These are phyloP conservation scores for Cotesia congregata DNA, from an alignment of 2,888 invertebrate species.

Conservation along the genomic window DNA sequence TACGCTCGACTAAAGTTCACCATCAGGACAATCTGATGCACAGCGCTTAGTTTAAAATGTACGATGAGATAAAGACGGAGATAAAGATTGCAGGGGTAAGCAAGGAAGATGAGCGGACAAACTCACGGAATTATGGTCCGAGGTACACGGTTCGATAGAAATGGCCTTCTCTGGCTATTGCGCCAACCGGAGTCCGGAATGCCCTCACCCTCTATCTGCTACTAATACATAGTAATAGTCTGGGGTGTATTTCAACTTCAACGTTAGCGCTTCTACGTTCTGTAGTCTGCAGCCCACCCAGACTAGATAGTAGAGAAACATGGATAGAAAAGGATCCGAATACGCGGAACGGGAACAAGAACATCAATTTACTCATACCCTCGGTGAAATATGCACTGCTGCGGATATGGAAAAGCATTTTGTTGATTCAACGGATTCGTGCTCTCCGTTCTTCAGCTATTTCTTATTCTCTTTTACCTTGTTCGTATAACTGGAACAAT, in stretches of 20 bases:
- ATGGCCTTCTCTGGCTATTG: slow-evolving; percentile 35
- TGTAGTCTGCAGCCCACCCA: not conserved
- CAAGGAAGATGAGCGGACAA: slow-evolving; percentile 22
- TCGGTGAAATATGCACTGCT: slow-evolving; percentile 39
- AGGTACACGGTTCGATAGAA: slow-evolving; percentile 39
- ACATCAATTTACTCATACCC: slow-evolving; percentile 34
- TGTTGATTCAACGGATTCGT: slow-evolving; percentile 49
- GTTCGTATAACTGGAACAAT: no score
- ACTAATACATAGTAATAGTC: not conserved
- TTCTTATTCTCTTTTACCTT: not conserved
- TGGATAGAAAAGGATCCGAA: slow-evolving; percentile 25
- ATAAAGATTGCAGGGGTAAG: slow-evolving; percentile 10
- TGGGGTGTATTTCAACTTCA: not conserved
- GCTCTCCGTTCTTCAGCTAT: slow-evolving; percentile 22
- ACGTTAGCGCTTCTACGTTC: no score
- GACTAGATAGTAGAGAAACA: not conserved
- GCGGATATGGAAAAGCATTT: slow-evolving; percentile 48
- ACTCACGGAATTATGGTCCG: slow-evolving; percentile 41
- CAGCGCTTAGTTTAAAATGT: slow-evolving; percentile 31
- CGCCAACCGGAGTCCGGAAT: not conserved
- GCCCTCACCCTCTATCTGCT: not conserved
- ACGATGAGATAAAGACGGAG: slow-evolving; percentile 17
- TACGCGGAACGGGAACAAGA: not conserved
- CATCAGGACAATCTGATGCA: slow-evolving; percentile 27
- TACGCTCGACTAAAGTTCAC: slow-evolving; percentile 34